Evolutionary conservation across 64 coral and sea anemone genomes (phyloP), one percentile per base, ranked within the genome.

Genomic region (Pocillopora verrucosa): DNA sequence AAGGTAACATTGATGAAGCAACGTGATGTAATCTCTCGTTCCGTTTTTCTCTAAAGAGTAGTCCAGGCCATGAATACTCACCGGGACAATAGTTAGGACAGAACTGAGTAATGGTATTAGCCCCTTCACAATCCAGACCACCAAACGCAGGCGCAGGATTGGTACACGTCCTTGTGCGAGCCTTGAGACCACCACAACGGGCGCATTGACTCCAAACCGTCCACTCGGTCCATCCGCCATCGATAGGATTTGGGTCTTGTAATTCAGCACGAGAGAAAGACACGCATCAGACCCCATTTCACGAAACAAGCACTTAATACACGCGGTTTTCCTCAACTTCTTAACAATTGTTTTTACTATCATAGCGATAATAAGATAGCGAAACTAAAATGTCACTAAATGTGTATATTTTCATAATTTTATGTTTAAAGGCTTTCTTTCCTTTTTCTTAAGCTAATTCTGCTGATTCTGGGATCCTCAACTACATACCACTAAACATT

Each of bases 131-230:
- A 9, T 70, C 7, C 22, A 0, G 10, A 5, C 82, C 82, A 26
- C 65, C 65, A 72, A 85, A 85, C 7, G 64, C 82, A 13, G 82
- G 82, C 0, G 64, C 82, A 41, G 82, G 82, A 6, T 85, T 41
- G 45, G 82, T 85, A 26, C 82, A 85, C 12, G 37, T 72, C 57
- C 82, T 70, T 12, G 38, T 51, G 20, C 65, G 19, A 38, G 1
- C 58, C 38, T 0, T 70, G 36, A 72, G 24, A 13, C 19, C 0
- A 13, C 2, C 12, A 57, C 82, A 68, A 1, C 13, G 24, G 0
- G 36, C 22, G 20, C 82, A 85, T 1, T 17, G 20, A 41, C 64
- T 85, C 82, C 82, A 85, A 1, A 11, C 36, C 14, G 36, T 69
- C 82, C 82, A 85, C n/a, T 72, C 37, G 0, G 82, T 72, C 82